Evolutionary conservation across 2,797 vertebrate genomes (phyloP), one percentile per base, ranked within the genome.

Genomic region (Pagetopsis macropterus): DNA sequence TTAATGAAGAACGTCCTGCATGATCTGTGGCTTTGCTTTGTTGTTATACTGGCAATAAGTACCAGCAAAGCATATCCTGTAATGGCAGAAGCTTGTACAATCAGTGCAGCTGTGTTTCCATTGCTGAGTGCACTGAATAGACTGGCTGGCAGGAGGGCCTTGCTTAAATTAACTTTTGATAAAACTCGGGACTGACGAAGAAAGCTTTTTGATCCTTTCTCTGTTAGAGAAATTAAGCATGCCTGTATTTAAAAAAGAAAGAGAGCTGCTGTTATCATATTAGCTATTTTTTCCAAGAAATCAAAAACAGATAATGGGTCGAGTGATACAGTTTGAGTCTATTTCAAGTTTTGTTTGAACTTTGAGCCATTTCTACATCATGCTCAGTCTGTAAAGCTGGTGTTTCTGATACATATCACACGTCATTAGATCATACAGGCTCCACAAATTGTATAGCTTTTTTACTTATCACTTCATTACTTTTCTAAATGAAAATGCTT

Each of bases 141-240:
- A 15, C 16, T 40, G 54, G 65, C 45, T 61, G 45, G 33, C 1
- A 16, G 41, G 55, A 74, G 31, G 57, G 17, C 77, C 55, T 70
- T 70, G 81, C 77, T 81, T 65, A 79, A 82, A 76, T 76, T 44
- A 76, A 74, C 68, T 40, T 52, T 33, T 70, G 60, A 77, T 79
- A 58, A 72, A 72, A 76, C 57, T 60, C 9, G 1, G 52, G 45
- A 50, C 44, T 46, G 37, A 72, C 21, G 4, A 51, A 37, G 19
- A 69, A 67, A 1, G 9, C 31, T 62, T 61, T 77, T 51, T 21
- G 19, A n/a, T 27, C 27, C 27, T 27, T 27, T 27, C 27, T 27
- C 27, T 5, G 27, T 27, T 27, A 14, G 5, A 21, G 1, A 61
- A 70, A 69, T 9, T 0, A 66, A 46, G 19, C 33, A 51, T 49